Percentiles rank a stretch among this genome's conserved stretches.
Evolutionary conservation across 2,888 invertebrate species (phyloP).

Genomic region (Hedya salicella): DNA sequence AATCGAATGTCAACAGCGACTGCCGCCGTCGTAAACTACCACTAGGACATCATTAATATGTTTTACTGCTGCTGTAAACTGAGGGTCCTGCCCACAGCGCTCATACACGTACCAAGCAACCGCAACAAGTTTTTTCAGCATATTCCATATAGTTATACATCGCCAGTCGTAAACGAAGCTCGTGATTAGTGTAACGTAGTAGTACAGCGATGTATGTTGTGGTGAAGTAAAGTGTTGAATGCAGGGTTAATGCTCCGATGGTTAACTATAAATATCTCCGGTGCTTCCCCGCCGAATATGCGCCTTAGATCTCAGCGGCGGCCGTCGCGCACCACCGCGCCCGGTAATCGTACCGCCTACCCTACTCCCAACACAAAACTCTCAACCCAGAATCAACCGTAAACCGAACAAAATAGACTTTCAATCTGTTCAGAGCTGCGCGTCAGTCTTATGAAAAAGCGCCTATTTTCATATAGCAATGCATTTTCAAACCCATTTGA

Average conservation of each 20-base stretch:
- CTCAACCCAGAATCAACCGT: not conserved
- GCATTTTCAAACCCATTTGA: conserved; percentile 45
- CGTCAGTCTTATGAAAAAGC: conserved; percentile 13
- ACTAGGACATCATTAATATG: conserved; percentile 29
- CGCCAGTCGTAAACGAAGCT: not conserved
- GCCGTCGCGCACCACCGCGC: conserved; percentile 76
- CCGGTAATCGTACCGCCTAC: conserved; percentile 75
- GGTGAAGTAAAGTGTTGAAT: not conserved
- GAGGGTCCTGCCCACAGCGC: conserved; percentile 14
- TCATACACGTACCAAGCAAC: conserved; percentile 6
- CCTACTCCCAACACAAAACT: conserved; percentile 52
- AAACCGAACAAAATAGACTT: conserved; percentile 43
- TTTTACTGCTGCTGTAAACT: conserved; percentile 35
- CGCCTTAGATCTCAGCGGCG: conserved; percentile 79
- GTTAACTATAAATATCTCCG: conserved; percentile 63
- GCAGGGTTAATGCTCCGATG: conserved; percentile 4
- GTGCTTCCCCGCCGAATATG: conserved; percentile 58
- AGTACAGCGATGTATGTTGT: not conserved
- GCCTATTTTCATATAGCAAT: not conserved
- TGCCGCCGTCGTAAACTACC: conserved; percentile 35
- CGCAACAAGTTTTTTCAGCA: not conserved
- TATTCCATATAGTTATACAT: not conserved
- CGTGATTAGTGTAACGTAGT: not conserved
- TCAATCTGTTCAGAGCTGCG: not conserved
- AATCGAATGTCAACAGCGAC: conserved; percentile 42